Conservation (phyloP, 2,797 vertebrate species). For the Hemitrygon akajei region DNA sequence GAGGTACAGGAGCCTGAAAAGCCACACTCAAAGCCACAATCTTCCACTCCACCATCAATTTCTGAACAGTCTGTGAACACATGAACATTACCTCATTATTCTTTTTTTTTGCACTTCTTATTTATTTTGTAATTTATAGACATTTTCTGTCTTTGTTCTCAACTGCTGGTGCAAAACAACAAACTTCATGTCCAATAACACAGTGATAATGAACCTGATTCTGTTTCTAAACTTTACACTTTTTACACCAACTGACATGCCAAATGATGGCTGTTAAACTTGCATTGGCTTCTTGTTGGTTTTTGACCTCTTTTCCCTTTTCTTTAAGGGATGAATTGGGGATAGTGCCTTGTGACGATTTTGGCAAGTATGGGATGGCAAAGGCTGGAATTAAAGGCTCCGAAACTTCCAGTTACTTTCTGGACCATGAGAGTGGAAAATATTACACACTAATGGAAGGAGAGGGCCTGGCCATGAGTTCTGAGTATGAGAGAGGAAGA, state of each 20-base stretch:
- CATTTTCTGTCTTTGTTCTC: too few species aligned
- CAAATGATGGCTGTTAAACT: neutral
- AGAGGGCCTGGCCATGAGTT: slow-evolving; percentile 58
- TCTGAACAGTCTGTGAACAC: too few species aligned
- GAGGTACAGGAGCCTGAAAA: too few species aligned
- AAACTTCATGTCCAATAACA: too few species aligned
- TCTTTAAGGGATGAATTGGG: slow-evolving; percentile 72
- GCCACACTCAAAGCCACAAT: too few species aligned
- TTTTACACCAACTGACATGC: neutral
- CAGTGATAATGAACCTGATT: too few species aligned
- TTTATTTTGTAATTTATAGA: too few species aligned
- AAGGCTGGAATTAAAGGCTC: slow-evolving; percentile 74
- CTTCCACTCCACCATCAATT: too few species aligned
- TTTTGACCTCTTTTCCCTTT: neutral
- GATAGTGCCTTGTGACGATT: slow-evolving; percentile 80
- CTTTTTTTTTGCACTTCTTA: too few species aligned
- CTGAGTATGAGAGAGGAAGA: slow-evolving; percentile 72
- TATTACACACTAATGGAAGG: slow-evolving; percentile 80
- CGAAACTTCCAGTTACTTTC: slow-evolving; percentile 77
- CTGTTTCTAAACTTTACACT: too few species aligned
- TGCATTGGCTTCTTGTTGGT: neutral
- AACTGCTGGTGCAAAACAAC: too few species aligned
- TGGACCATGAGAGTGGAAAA: slow-evolving; percentile 79
- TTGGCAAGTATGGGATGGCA: slow-evolving; percentile 73
- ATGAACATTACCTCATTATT: too few species aligned